phyloP scores from a whole-genome alignment of 1,140 invertebrate species.

The Drosophila punjabiensis region DNA sequence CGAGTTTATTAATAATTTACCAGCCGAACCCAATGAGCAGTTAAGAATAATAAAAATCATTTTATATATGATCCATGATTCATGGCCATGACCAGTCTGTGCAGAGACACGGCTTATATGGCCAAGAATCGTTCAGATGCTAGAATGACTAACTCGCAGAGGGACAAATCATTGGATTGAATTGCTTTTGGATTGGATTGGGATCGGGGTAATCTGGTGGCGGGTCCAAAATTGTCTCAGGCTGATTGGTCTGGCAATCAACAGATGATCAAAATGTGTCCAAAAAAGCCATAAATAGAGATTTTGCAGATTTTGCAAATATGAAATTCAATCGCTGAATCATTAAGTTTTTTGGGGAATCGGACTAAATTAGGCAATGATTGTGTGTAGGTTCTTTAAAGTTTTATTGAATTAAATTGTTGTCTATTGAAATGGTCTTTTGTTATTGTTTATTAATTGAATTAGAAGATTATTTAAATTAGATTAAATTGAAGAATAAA shows the following conservation, averaged over 20 bases:
- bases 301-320: slow-evolving; percentile 19
- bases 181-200: slow-evolving; percentile 1
- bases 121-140: slow-evolving; percentile 35
- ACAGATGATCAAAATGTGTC: slow-evolving; percentile 37
- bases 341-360: background rate
- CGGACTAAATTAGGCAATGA: slow-evolving; percentile 6
- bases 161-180: slow-evolving; percentile 10
- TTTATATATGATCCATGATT: slow-evolving; percentile 49
- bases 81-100: slow-evolving; percentile 49
- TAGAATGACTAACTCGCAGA: slow-evolving; percentile 16
- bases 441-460: background rate
- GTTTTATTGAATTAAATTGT: background rate
- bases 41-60: slow-evolving; percentile 53
- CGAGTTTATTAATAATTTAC: slow-evolving; percentile 47
- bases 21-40: slow-evolving; percentile 43
- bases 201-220: slow-evolving; percentile 38
- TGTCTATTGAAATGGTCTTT: background rate
- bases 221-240: slow-evolving; percentile 36
- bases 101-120: slow-evolving; percentile 35
- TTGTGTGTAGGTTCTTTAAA: background rate
- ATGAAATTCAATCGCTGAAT: slow-evolving; percentile 15
- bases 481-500: too few relatives aligned
- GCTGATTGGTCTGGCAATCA: slow-evolving; percentile 45
- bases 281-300: slow-evolving; percentile 26
- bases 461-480: background rate